Conservation (phyloP, 2,888 invertebrate genomes). For the Spilosoma lubricipeda region DNA sequence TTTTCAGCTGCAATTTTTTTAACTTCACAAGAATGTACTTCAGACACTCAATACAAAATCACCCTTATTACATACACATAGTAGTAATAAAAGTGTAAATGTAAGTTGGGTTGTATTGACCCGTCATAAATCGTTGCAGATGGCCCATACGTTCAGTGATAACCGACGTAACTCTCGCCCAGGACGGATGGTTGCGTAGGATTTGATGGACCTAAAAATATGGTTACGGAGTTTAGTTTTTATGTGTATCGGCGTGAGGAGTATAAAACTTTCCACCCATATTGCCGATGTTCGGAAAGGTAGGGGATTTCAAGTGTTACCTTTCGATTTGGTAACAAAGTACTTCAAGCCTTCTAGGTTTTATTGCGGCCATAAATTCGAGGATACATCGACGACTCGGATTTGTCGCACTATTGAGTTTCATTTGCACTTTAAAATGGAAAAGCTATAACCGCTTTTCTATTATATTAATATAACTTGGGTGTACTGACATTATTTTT, state of each 20-base stretch:
- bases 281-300: neutral
- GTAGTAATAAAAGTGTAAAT: constrained; percentile 26
- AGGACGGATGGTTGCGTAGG: constrained; percentile 57
- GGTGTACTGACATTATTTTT: neutral
- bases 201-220: constrained; percentile 55
- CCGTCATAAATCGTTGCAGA: constrained; percentile 69
- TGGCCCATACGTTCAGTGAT: constrained; percentile 70
- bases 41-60: constrained; percentile 13
- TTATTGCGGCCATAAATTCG: neutral
- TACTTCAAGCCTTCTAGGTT: neutral
- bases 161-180: constrained; percentile 68
- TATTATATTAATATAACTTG: neutral
- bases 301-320: neutral
- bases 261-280: neutral
- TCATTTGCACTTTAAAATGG: neutral
- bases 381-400: neutral
- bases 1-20: constrained; percentile 49
- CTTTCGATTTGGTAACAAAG: constrained; percentile 7
- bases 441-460: neutral
- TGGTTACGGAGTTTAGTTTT: constrained; percentile 38
- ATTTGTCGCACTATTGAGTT: neutral
- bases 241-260: constrained; percentile 31
- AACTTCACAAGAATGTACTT: constrained; percentile 11
- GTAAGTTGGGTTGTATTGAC: constrained; percentile 50
- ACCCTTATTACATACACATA: constrained; percentile 25